These are phyloP conservation scores for Sorex fumeus DNA, from an alignment of 2,113 vertebrate genomes.

Conservation along the genomic window DNA sequence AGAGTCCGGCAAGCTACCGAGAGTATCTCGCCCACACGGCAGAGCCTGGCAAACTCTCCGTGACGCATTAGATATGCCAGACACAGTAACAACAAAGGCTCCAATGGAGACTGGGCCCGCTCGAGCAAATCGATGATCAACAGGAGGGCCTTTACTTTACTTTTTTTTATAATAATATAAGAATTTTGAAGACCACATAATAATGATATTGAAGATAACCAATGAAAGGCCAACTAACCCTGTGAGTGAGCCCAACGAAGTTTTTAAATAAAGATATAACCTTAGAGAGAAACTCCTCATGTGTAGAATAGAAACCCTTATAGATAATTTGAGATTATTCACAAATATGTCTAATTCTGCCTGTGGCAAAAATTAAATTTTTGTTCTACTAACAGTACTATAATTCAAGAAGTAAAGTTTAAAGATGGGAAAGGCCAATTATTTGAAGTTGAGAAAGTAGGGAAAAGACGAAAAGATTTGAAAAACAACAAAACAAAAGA, in stretches of 20 bases:
- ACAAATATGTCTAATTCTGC: neutral
- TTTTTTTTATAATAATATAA: neutral
- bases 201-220: neutral
- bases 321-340: neutral
- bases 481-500: neutral
- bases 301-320: neutral
- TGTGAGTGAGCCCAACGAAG: too few relatives aligned
- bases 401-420: neutral
- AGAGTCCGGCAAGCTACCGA: too few relatives aligned
- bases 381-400: neutral
- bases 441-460: neutral
- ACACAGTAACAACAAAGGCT: too few relatives aligned
- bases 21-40: too few relatives aligned
- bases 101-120: too few relatives aligned
- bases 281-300: neutral
- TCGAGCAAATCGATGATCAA: too few relatives aligned
- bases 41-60: too few relatives aligned
- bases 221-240: neutral
- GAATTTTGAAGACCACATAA: neutral
- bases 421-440: neutral
- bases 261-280: neutral
- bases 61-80: too few relatives aligned
- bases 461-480: accelerated
- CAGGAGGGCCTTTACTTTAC: too few relatives aligned
- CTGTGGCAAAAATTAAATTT: neutral